Percentiles rank a stretch among this genome's conserved stretches.
phyloP scores from a whole-genome alignment of 2,888 invertebrate genomes.

The Elgonia sp. region DNA sequence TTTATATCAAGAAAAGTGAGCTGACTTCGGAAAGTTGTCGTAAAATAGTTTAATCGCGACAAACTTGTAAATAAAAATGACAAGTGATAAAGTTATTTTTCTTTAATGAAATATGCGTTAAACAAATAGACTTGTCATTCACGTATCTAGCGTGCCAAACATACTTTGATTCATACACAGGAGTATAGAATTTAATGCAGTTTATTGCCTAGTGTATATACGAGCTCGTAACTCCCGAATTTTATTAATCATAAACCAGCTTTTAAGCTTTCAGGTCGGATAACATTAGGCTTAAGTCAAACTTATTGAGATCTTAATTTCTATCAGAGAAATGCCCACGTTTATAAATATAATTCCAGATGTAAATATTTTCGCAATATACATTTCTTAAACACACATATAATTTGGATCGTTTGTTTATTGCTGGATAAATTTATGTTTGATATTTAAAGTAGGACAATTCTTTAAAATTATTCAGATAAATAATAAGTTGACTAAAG shows the following conservation, averaged over 20 bases:
- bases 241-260: conserved; percentile 64
- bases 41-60: not conserved
- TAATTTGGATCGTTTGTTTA: not conserved
- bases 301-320: conserved; percentile 48
- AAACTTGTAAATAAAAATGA: conserved; percentile 30
- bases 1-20: conserved; percentile 35
- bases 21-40: not conserved
- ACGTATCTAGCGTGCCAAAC: conserved; percentile 34
- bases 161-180: conserved; percentile 40
- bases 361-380: not conserved
- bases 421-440: not conserved
- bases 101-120: conserved; percentile 43
- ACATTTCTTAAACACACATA: not conserved
- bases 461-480: conserved; percentile 8
- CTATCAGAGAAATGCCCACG: conserved; percentile 4
- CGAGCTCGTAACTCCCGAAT: conserved; percentile 35
- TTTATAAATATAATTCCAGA: conserved; percentile 3
- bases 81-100: conserved; percentile 22
- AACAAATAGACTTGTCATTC: conserved; percentile 54
- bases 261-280: conserved; percentile 47
- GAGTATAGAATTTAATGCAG: conserved; percentile 34
- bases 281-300: conserved; percentile 44
- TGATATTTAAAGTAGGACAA: not conserved
- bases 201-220: conserved; percentile 40
- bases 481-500: no score